These are phyloP conservation scores for Meganola albula DNA, from an alignment of 2,888 invertebrate species.

Conservation along the genomic window DNA sequence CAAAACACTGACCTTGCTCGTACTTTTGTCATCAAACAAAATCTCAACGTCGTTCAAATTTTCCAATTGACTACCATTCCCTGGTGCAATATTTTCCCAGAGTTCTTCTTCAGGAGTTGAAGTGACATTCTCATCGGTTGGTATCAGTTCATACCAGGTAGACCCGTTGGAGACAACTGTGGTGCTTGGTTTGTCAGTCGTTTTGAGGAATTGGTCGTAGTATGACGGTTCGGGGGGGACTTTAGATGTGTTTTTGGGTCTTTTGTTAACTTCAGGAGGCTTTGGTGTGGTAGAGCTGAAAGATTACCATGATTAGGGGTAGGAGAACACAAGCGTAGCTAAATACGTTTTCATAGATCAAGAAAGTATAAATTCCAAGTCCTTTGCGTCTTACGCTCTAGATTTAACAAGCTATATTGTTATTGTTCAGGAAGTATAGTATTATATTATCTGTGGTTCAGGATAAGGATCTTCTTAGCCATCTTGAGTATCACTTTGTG, in stretches of 20 bases:
- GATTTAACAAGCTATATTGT: too few species aligned
- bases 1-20: conserved; percentile 41
- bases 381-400: too few species aligned
- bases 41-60: conserved; percentile 70
- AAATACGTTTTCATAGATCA: too few species aligned
- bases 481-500: too few species aligned
- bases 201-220: conserved; percentile 70
- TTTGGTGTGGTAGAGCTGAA: conserved; percentile 40
- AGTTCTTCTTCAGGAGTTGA: conserved; percentile 56
- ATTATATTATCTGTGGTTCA: too few species aligned
- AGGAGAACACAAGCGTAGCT: too few species aligned
- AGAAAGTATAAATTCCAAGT: too few species aligned
- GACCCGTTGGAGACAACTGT: conserved; percentile 38
- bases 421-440: too few species aligned
- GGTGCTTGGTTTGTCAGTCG: conserved; percentile 44
- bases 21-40: conserved; percentile 51
- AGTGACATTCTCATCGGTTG: conserved; percentile 50
- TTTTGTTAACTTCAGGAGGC: conserved; percentile 30
- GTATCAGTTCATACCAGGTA: conserved; percentile 60
- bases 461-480: too few species aligned
- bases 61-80: conserved; percentile 45
- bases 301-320: too few species aligned
- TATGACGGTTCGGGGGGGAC: conserved; percentile 57
- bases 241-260: conserved; percentile 34
- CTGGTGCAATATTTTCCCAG: conserved; percentile 60